These are phyloP conservation scores for Aphyosemion australe DNA, from an alignment of 2,113 vertebrate genomes.

Conservation along the genomic window DNA sequence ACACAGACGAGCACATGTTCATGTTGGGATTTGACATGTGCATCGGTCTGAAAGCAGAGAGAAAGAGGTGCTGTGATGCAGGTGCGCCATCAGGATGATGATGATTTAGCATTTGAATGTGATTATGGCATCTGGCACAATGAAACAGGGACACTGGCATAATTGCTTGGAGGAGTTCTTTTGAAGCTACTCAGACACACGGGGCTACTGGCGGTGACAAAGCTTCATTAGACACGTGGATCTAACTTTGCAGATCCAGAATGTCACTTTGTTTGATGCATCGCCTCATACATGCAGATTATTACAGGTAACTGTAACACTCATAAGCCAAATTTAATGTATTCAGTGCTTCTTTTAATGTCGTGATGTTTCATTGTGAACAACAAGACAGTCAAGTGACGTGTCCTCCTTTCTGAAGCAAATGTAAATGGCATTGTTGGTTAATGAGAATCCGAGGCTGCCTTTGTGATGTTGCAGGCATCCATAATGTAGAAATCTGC, in stretches of 20 bases:
- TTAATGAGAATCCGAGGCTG: conserved; percentile 72
- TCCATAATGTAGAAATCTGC: conserved; percentile 63
- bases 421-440: conserved; percentile 65
- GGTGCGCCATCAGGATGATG: conserved; percentile 42
- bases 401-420: conserved; percentile 49
- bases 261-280: not conserved
- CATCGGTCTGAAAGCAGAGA: conserved; percentile 35
- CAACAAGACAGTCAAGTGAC: conserved; percentile 20
- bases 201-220: conserved; percentile 2
- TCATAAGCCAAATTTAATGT: not conserved
- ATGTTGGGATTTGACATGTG: conserved; percentile 24
- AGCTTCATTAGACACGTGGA: conserved; percentile 8
- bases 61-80: conserved; percentile 32
- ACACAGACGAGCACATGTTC: conserved; percentile 27
- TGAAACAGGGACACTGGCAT: conserved; percentile 12
- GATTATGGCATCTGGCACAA: conserved; percentile 16
- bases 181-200: conserved; percentile 19
- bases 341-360: not conserved
- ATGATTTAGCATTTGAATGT: conserved; percentile 35
- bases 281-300: too few relatives aligned
- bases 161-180: not conserved
- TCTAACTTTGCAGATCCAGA: not conserved
- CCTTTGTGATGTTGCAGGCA: conserved; percentile 59
- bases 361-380: conserved; percentile 15
- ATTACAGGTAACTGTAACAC: too few relatives aligned